Conservation (phyloP, 2,797 vertebrate genomes). For the Premnoplex brunnescens region DNA sequence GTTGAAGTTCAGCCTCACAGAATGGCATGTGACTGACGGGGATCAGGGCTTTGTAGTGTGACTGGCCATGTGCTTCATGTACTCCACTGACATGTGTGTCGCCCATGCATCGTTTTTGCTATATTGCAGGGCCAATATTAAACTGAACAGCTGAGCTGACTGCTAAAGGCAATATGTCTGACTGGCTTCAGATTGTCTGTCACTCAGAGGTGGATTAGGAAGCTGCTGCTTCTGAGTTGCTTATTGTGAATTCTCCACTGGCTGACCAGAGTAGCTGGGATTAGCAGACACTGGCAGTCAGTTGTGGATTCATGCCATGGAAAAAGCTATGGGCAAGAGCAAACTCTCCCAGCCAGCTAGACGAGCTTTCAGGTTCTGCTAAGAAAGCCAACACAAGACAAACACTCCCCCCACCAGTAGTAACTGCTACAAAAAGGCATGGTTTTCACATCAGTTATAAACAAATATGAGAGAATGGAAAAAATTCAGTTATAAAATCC, state of each 20-base stretch:
- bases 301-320: background rate
- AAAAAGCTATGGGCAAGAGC: background rate
- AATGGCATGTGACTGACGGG: fast-evolving
- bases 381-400: background rate
- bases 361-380: background rate
- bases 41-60: background rate
- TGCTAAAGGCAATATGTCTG: background rate
- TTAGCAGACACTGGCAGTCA: background rate
- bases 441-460: background rate
- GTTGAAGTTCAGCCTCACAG: background rate
- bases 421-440: background rate
- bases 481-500: background rate
- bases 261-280: background rate
- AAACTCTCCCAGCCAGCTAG: background rate
- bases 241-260: background rate
- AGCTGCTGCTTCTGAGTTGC: background rate
- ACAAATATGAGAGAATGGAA: background rate
- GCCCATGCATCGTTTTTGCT: background rate
- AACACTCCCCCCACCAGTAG: background rate
- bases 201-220: background rate
- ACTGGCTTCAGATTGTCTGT: background rate
- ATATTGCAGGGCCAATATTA: background rate
- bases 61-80: background rate
- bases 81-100: background rate
- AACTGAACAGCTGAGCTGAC: background rate